phyloP scores from a whole-genome alignment of 1,140 invertebrate species.

The Anastrepha obliqua region DNA sequence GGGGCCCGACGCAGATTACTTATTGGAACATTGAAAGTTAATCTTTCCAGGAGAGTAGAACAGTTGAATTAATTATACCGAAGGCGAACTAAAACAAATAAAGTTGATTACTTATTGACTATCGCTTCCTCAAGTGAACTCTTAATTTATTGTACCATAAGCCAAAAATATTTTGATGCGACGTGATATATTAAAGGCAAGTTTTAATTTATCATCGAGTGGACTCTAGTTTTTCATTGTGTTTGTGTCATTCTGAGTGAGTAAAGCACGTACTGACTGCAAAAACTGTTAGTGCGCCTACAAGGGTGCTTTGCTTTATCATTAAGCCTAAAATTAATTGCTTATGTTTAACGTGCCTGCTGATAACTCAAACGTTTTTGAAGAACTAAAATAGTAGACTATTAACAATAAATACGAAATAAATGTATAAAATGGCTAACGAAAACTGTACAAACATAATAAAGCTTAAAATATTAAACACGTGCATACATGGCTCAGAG shows the following conservation, averaged over 20 bases:
- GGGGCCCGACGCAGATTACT: no score
- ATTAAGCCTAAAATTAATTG: background rate
- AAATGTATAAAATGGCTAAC: no score
- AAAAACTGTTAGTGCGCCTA: background rate
- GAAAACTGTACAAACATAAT: no score
- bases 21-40: no score
- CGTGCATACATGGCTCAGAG: no score
- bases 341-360: background rate
- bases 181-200: background rate
- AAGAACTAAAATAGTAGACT: no score
- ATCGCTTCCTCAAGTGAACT: background rate
- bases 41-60: no score
- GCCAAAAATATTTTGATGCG: background rate
- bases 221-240: background rate
- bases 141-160: background rate
- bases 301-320: constrained; percentile 14
- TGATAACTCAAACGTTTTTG: background rate
- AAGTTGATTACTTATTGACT: no score
- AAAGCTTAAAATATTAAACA: no score
- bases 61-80: no score
- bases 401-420: background rate
- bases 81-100: no score
- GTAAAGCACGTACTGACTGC: background rate
- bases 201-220: background rate
- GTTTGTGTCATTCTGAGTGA: background rate